Conservation (phyloP, 1,140 invertebrate genomes). For the Teleogryllus occipitalis region DNA sequence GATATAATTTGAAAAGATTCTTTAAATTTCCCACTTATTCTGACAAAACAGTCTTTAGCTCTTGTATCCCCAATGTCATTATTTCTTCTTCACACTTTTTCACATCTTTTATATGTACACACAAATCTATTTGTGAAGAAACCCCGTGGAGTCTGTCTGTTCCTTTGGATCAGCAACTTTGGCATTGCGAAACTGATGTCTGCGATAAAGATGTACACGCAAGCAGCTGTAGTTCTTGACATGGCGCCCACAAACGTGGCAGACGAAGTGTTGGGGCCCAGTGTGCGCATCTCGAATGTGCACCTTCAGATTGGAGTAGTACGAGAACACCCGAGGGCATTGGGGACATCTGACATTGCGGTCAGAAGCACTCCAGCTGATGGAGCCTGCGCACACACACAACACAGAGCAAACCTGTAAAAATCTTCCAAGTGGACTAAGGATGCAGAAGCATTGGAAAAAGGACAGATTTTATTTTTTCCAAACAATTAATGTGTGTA, state of each 20-base stretch:
- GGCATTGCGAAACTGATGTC: neutral
- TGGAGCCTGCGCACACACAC: neutral
- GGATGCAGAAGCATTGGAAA: neutral
- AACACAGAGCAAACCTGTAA: no score
- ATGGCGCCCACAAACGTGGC: slow-evolving; percentile 46
- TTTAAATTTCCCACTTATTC: no score
- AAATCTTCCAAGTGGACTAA: neutral
- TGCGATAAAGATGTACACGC: slow-evolving; percentile 49
- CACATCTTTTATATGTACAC: no score
- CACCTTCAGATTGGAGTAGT: slow-evolving; percentile 50
- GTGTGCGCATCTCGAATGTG: slow-evolving; percentile 51
- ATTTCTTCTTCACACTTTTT: no score
- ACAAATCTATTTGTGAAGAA: no score
- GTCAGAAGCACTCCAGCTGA: neutral
- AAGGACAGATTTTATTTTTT: neutral
- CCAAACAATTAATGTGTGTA: neutral
- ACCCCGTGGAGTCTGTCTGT: no score
- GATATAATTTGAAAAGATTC: no score
- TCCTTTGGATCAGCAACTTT: neutral
- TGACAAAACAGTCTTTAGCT: no score
- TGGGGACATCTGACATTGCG: slow-evolving; percentile 36
- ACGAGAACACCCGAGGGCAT: slow-evolving; percentile 48
- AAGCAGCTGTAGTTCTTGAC: slow-evolving; percentile 49
- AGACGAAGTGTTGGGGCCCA: slow-evolving; percentile 36
- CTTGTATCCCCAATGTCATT: no score